Evolutionary conservation across 2,888 invertebrate species (phyloP).

Genomic region (Chaitophorus viminalis): DNA sequence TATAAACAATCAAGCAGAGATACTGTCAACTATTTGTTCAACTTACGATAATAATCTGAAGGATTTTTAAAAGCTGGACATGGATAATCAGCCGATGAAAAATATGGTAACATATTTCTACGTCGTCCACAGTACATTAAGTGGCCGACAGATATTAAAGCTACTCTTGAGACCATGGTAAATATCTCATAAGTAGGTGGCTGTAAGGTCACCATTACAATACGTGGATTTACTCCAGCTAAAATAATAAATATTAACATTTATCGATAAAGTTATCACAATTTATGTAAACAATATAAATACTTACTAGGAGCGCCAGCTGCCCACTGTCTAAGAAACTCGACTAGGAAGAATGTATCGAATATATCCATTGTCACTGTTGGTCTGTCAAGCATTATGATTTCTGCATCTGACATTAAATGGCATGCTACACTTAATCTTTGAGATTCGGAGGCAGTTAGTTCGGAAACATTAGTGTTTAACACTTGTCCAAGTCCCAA

Average conservation of each 20-base stretch:
- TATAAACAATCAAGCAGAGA: no score
- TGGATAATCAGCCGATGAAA: slow-evolving; percentile 89
- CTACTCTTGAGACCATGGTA: slow-evolving; percentile 88
- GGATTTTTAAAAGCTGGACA: slow-evolving; percentile 97
- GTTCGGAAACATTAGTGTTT: slow-evolving; percentile 83
- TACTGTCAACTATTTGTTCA: slow-evolving; percentile 21
- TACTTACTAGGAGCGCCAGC: slow-evolving; percentile 65
- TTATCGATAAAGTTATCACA: slow-evolving; percentile 20
- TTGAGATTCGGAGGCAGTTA: slow-evolving; percentile 88
- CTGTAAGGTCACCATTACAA: slow-evolving; percentile 90
- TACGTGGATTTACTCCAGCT: slow-evolving; percentile 72
- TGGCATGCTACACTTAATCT: slow-evolving; percentile 91
- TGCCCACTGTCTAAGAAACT: slow-evolving; percentile 93
- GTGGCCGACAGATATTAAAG: slow-evolving; percentile 88
- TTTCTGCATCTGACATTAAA: slow-evolving; percentile 84
- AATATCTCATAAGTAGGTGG: slow-evolving; percentile 96
- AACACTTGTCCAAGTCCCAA: slow-evolving; percentile 89
- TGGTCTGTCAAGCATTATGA: slow-evolving; percentile 88
- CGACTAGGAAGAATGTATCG: slow-evolving; percentile 93
- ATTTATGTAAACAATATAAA: not conserved
- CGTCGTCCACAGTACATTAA: slow-evolving; percentile 91
- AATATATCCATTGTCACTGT: slow-evolving; percentile 92
- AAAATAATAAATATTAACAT: slow-evolving; percentile 27
- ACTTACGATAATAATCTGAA: slow-evolving; percentile 93
- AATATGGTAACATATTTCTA: slow-evolving; percentile 91